Evolutionary conservation across 2,888 invertebrate species (phyloP), one percentile per base, ranked within the genome.

Genomic region (Cheilosia pagana): DNA sequence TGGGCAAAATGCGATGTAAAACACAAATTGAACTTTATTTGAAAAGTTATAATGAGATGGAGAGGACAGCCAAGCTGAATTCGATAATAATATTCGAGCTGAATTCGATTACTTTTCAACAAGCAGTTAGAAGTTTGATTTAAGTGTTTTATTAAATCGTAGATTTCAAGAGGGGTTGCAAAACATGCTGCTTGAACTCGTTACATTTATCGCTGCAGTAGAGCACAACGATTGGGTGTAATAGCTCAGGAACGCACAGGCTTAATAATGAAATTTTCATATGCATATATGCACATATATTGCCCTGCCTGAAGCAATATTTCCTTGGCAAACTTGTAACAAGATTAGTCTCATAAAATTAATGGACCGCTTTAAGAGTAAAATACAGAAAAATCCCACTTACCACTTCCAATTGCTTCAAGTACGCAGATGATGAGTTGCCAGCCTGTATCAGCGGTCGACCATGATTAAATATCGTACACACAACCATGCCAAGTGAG

Each of bases 401-500:
- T 93, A 99, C 99, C 93, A 94, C 94, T 91, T 98, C 98, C 81
- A 98, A 93, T 93, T 98, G 98, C 92, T 97, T 98, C 89, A 95
- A 92, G 92, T 99, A 99, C 83, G 95, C 94, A 86, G 97, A 95
- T 53, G 96, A 95, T 89, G 96, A 98, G 92, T 98, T 96, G 90
- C 96, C 96, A 14, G 98, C 96, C 90, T 98, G 97, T 87, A 99
- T 95, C 50, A 99, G 93, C 0, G 97, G 95, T 87, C 95, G 95
- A 41, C 99, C 99, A 86, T 95, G 94, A 93, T 98, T 98, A 93
- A 97, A 99, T 75, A 99, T 94, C 77, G 98, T 95, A 90, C 97
- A 97, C 88, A 99, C 95, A 68, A 98, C 95, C 94, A 99, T 95
- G 19, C 99, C 99, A 87, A 99, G 93, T 0, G 98, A 98, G 92